Evolutionary conservation across 2,797 vertebrate genomes (phyloP).

Genomic region (Myiotriccus ornatus): DNA sequence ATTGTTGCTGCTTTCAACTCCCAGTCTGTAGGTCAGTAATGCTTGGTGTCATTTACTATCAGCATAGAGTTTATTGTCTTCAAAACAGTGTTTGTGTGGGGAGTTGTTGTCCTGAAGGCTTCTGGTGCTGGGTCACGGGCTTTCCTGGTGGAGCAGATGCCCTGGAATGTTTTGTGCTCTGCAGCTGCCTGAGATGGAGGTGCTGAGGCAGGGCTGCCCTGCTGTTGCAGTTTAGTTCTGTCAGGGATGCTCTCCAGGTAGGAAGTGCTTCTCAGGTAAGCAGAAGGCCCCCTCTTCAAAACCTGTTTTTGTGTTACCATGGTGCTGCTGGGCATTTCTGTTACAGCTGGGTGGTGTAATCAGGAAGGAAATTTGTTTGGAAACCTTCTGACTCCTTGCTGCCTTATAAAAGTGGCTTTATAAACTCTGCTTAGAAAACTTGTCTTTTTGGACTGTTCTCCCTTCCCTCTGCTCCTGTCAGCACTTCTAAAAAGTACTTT

Average conservation of each 20-base stretch:
- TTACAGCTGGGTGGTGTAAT: background rate
- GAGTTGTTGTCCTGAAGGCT: background rate
- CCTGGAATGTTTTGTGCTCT: background rate
- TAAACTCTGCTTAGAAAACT: background rate
- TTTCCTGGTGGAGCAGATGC: background rate
- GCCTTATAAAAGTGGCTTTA: background rate
- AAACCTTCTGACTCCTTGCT: background rate
- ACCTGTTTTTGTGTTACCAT: background rate
- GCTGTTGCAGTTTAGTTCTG: background rate
- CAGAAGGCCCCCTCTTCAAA: background rate
- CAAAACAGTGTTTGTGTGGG: background rate
- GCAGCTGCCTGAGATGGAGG: background rate
- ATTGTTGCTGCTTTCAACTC: conserved; percentile 92
- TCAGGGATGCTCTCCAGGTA: background rate
- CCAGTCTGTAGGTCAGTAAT: conserved; percentile 84
- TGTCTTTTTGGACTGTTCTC: background rate
- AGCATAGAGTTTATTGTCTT: background rate
- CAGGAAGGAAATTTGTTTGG: background rate
- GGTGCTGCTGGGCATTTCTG: background rate
- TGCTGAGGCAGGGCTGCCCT: background rate
- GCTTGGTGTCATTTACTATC: rapidly evolving
- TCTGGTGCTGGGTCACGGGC: background rate
- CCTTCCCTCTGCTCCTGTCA: background rate
- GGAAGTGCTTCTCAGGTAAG: background rate
- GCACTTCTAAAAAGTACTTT: background rate